These are phyloP conservation scores for Candidula unifasciata DNA, from an alignment of 2,888 invertebrate species.

Conservation along the genomic window DNA sequence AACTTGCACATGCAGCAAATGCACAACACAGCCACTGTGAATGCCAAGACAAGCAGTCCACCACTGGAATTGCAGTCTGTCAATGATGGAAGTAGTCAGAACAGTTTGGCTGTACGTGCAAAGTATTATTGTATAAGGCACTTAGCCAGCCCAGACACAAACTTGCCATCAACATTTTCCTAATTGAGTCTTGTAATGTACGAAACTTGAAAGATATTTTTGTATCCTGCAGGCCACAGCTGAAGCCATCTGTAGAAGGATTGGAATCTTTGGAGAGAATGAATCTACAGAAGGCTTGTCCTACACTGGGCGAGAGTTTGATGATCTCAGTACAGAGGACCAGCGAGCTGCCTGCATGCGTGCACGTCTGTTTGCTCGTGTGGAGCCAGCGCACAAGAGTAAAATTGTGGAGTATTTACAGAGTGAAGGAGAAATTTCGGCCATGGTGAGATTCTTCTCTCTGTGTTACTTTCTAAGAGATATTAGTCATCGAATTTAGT, in stretches of 20 bases:
- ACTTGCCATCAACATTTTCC: too few relatives aligned
- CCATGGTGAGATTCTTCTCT: slow-evolving; percentile 86
- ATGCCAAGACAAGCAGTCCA: too few relatives aligned
- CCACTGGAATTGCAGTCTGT: too few relatives aligned
- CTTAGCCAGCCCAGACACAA: too few relatives aligned
- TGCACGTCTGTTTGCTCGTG: slow-evolving; percentile 95
- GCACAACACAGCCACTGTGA: too few relatives aligned
- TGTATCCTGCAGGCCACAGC: slow-evolving; percentile 87
- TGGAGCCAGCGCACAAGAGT: slow-evolving; percentile 99
- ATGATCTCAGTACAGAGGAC: slow-evolving; percentile 95
- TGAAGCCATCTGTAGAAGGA: slow-evolving; percentile 99
- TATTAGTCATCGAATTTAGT: too few relatives aligned
- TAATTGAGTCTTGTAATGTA: too few relatives aligned
- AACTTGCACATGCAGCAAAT: too few relatives aligned
- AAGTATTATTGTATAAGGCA: too few relatives aligned
- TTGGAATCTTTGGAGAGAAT: slow-evolving; percentile 96
- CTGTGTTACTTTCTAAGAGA: not conserved
- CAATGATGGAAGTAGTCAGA: too few relatives aligned
- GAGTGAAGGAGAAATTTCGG: slow-evolving; percentile 97
- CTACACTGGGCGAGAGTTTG: slow-evolving; percentile 99
- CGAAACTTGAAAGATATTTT: too few relatives aligned
- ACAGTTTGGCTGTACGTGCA: too few relatives aligned
- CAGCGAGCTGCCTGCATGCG: slow-evolving; percentile 92
- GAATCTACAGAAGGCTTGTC: slow-evolving; percentile 95
- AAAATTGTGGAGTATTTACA: slow-evolving; percentile 99